These are phyloP conservation scores for Meloidogyne chitwoodi DNA, from an alignment of 1,140 invertebrate species.

Conservation along the genomic window DNA sequence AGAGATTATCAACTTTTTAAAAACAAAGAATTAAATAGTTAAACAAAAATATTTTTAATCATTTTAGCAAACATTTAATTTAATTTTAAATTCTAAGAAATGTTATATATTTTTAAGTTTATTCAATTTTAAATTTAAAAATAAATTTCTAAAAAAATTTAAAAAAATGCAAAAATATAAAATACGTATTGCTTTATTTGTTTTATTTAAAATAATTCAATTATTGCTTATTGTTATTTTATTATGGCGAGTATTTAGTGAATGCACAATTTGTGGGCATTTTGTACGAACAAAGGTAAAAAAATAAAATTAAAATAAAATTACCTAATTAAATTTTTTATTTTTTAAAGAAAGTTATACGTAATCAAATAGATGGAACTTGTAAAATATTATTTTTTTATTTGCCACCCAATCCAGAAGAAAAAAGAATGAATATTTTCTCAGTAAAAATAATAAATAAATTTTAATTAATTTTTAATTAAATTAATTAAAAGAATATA, in stretches of 20 bases:
- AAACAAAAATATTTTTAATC: too few species aligned
- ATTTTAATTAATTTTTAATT: not conserved
- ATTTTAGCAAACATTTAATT: too few species aligned
- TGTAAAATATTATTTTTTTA: slow-evolving; percentile 15
- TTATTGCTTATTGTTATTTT: not conserved
- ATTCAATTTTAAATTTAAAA: not conserved
- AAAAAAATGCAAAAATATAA: too few species aligned
- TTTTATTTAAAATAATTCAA: slow-evolving; percentile 6
- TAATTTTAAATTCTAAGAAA: too few species aligned
- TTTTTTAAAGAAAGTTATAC: not conserved
- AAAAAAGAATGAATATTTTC: not conserved
- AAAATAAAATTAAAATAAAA: not conserved
- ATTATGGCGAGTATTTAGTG: slow-evolving; percentile 9
- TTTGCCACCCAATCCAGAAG: not conserved
- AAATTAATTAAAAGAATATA: not conserved
- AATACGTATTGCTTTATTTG: slow-evolving; percentile 4
- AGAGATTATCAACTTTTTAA: too few species aligned
- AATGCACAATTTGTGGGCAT: slow-evolving; percentile 12
- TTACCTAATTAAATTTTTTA: not conserved
- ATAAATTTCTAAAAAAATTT: too few species aligned
- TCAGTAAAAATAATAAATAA: not conserved
- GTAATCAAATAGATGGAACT: not conserved
- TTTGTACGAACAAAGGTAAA: slow-evolving; percentile 13
- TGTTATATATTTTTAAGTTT: not conserved
- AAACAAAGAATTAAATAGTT: too few species aligned